phyloP scores from a whole-genome alignment of 2,797 vertebrate genomes.

The Pygocentrus nattereri region DNA sequence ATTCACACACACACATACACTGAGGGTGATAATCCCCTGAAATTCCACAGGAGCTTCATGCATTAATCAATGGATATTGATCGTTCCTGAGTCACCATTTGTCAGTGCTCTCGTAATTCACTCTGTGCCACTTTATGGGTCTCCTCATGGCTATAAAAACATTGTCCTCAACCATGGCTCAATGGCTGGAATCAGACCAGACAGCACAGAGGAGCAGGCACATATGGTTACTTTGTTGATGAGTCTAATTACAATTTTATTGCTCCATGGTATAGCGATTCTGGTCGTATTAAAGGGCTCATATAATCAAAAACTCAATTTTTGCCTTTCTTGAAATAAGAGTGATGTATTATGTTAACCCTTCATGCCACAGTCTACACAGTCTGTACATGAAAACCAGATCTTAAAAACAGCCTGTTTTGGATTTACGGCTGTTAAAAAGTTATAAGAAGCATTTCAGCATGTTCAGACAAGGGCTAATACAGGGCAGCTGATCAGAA shows the following conservation, averaged over 20 bases:
- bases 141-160: slow-evolving; percentile 38
- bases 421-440: too few species aligned
- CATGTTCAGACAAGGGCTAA: too few species aligned
- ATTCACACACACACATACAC: slow-evolving; percentile 42
- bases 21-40: slow-evolving; percentile 61
- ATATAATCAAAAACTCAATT: too few species aligned
- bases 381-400: too few species aligned
- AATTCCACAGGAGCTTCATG: slow-evolving; percentile 58
- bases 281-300: not conserved
- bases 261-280: slow-evolving; percentile 32
- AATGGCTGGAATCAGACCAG: slow-evolving; percentile 43
- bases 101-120: slow-evolving; percentile 65
- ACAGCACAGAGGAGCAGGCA: slow-evolving; percentile 17
- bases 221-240: slow-evolving; percentile 17
- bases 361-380: too few species aligned
- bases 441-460: too few species aligned
- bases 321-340: not conserved
- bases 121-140: slow-evolving; percentile 47
- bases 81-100: slow-evolving; percentile 65
- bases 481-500: too few species aligned
- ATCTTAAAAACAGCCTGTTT: too few species aligned
- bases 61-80: slow-evolving; percentile 70
- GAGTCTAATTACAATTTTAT: slow-evolving; percentile 58
- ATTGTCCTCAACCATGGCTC: slow-evolving; percentile 8
- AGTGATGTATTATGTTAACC: not conserved